Evolutionary conservation across 1,140 invertebrate species (phyloP).

Genomic region (Probaryconus sp.): DNA sequence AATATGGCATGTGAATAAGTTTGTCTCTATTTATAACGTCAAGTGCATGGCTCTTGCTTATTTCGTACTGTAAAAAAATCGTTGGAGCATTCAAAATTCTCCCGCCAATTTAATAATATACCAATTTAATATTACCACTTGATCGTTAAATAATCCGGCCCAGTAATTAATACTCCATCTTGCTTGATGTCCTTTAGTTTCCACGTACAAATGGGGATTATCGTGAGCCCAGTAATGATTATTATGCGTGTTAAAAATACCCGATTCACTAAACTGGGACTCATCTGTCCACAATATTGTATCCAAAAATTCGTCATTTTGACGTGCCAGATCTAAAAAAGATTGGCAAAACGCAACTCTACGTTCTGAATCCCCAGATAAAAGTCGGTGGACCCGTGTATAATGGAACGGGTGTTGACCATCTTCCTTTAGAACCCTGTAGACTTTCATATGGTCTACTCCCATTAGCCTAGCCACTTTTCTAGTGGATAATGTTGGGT

Average conservation of each 20-base stretch:
- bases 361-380: neutral
- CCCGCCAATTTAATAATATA: no score
- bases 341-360: neutral
- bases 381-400: conserved; percentile 1
- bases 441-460: neutral
- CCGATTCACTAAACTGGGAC: neutral
- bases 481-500: conserved; percentile 3
- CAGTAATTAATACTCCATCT: conserved; percentile 9
- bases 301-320: neutral
- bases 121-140: no score
- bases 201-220: neutral
- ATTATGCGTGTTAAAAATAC: conserved; percentile 9
- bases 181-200: neutral
- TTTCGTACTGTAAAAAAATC: no score
- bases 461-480: neutral
- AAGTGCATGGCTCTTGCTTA: no score
- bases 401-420: neutral
- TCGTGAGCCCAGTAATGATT: neutral
- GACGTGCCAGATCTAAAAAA: neutral
- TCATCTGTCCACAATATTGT: conserved; percentile 10
- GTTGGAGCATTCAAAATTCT: no score
- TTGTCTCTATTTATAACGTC: no score
- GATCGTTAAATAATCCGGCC: conserved; percentile 4
- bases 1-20: no score
- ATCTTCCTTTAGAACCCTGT: conserved; percentile 1